Percentiles rank a stretch among this genome's conserved stretches.
Evolutionary conservation across 2,113 vertebrate species (phyloP).

Genomic region (Fulmarus glacialis): DNA sequence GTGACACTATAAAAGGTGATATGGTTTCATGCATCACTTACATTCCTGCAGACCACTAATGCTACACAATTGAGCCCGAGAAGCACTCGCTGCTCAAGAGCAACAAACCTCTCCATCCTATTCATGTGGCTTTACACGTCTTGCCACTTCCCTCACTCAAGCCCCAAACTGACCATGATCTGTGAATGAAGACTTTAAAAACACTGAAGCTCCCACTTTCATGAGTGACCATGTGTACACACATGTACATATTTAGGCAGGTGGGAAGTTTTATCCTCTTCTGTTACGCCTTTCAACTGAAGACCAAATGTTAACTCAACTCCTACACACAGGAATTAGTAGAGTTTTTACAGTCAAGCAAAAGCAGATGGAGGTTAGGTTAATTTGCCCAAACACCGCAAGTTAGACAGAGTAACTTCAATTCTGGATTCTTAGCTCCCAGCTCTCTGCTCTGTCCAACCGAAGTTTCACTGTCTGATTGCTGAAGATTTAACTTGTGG

Average conservation of each 20-base stretch:
- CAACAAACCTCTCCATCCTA: neutral
- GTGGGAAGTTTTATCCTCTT: neutral
- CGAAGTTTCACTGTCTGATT: neutral
- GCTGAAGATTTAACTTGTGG: neutral
- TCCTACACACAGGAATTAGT: neutral
- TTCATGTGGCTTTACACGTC: neutral
- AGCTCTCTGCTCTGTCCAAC: neutral
- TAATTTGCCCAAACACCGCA: neutral
- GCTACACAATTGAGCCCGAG: rapidly evolving
- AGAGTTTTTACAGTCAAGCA: neutral
- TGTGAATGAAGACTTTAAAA: too few relatives aligned
- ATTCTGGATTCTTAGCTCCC: neutral
- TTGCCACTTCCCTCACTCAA: neutral
- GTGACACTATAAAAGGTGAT: rapidly evolving
- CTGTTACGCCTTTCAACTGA: neutral
- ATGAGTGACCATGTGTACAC: rapidly evolving
- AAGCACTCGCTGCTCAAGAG: neutral
- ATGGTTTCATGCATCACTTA: rapidly evolving
- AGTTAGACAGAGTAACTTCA: neutral
- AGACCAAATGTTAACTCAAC: neutral
- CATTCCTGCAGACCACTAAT: neutral
- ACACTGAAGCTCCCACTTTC: neutral
- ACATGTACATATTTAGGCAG: neutral
- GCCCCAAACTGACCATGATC: neutral
- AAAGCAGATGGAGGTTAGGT: neutral